Evolutionary conservation across 35 echinoderm and acorn worm species (phyloP).

Genomic region (Strongylocentrotus purpuratus): DNA sequence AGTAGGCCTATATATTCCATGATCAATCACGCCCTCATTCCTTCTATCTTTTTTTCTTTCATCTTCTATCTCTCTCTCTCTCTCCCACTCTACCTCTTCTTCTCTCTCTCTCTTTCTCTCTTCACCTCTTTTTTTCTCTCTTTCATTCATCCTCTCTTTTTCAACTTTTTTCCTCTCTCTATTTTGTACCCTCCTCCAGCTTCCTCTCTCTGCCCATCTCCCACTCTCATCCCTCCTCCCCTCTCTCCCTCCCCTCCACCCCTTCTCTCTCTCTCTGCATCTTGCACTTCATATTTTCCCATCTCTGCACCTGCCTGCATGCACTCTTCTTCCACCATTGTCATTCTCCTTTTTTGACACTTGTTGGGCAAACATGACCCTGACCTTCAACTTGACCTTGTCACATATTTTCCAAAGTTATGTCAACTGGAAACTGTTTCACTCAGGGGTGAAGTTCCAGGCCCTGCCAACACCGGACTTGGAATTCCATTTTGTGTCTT

Average conservation of each 20-base stretch:
- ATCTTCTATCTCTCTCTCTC: too few relatives aligned
- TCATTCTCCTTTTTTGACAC: not conserved
- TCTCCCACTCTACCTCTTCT: too few relatives aligned
- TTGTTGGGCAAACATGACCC: slow-evolving; percentile 24
- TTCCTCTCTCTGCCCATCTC: not conserved
- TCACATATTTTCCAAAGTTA: not conserved
- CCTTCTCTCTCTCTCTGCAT: not conserved
- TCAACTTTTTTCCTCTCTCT: not conserved
- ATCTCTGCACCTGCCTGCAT: not conserved
- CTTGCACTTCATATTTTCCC: not conserved
- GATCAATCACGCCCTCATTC: too few relatives aligned
- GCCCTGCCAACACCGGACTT: not conserved
- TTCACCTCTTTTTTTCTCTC: not conserved
- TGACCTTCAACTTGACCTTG: slow-evolving; percentile 14
- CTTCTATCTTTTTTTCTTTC: too few relatives aligned
- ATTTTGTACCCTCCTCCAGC: not conserved
- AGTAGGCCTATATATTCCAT: too few relatives aligned
- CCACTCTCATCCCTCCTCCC: not conserved
- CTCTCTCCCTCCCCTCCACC: not conserved
- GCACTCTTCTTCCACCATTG: not conserved
- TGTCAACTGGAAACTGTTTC: slow-evolving; percentile 33
- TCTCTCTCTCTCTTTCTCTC: too few relatives aligned
- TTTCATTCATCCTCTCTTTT: not conserved
- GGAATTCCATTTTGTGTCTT: not conserved
- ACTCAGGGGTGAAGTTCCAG: not conserved